phyloP scores from a whole-genome alignment of 2,113 vertebrate genomes.

The Oenanthe melanoleuca region DNA sequence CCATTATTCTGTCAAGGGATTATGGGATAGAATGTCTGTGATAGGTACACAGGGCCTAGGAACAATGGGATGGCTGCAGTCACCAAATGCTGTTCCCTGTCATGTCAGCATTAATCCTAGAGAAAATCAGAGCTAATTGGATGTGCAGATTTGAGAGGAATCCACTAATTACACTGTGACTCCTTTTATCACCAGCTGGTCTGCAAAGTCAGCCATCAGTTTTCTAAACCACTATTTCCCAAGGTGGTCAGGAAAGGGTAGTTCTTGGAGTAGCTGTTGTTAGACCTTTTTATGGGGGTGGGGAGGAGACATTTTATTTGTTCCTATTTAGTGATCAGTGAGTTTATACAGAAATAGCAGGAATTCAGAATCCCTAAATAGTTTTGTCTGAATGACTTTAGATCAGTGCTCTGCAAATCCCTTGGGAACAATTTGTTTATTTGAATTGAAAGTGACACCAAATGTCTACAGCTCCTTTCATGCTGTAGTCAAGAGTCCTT shows the following conservation, averaged over 20 bases:
- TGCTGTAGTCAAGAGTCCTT: background rate
- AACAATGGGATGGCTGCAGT: background rate
- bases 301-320: background rate
- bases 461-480: background rate
- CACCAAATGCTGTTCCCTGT: background rate
- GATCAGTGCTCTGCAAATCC: background rate
- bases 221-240: background rate
- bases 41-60: background rate
- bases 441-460: background rate
- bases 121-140: background rate
- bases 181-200: background rate
- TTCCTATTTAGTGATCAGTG: background rate
- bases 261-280: background rate
- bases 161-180: background rate
- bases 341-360: background rate
- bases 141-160: background rate
- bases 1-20: background rate
- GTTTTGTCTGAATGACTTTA: background rate
- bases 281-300: background rate
- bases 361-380: background rate
- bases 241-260: background rate
- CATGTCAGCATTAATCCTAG: background rate
- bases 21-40: background rate
- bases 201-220: background rate
- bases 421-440: background rate